Evolutionary conservation across 2,888 invertebrate genomes (phyloP).

Genomic region (Baccha elongata): DNA sequence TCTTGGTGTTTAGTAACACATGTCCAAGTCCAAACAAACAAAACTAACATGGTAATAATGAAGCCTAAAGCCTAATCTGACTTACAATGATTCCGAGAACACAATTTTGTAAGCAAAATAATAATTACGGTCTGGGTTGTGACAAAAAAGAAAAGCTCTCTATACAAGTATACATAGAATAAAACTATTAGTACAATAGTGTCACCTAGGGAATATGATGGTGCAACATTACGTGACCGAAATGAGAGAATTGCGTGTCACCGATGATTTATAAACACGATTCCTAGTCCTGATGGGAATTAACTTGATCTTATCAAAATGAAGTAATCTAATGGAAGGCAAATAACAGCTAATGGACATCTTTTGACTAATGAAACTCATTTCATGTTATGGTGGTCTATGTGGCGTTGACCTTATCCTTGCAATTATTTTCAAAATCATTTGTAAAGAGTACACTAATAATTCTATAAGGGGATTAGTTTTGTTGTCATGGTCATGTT

Average conservation of each 20-base stretch:
- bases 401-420: not conserved
- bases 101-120: constrained; percentile 15
- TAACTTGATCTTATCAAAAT: constrained; percentile 68
- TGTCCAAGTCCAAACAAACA: not conserved
- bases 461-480: too few species aligned
- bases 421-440: not conserved
- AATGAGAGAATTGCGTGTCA: constrained; percentile 71
- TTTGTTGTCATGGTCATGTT: too few species aligned
- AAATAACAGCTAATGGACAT: constrained; percentile 72
- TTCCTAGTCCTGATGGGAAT: constrained; percentile 62
- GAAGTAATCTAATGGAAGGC: constrained; percentile 64
- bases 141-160: constrained; percentile 14
- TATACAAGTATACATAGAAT: constrained; percentile 10
- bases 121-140: constrained; percentile 7
- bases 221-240: constrained; percentile 64
- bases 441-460: too few species aligned
- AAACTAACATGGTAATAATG: not conserved
- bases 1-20: too few species aligned
- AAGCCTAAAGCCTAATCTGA: too few species aligned
- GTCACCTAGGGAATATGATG: constrained; percentile 63
- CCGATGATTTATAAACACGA: constrained; percentile 69
- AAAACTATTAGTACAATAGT: constrained; percentile 30
- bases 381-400: not conserved
- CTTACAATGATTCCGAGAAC: not conserved
- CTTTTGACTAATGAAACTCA: constrained; percentile 63